A percentile compares a stretch with the other conserved stretches of the same genome.
phyloP scores from a whole-genome alignment of 2,888 invertebrate species.

The Lithosia quadra region DNA sequence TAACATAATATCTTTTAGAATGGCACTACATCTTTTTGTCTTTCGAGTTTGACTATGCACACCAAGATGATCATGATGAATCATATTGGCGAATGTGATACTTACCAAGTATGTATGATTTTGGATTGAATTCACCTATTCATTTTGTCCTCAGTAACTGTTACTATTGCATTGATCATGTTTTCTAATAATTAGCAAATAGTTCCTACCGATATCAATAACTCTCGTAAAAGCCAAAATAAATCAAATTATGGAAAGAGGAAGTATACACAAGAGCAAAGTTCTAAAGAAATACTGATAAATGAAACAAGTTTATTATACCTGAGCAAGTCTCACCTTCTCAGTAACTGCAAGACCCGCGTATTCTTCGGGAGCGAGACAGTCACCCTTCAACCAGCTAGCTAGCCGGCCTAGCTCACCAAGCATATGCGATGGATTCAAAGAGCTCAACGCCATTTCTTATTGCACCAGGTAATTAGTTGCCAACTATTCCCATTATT shows the following conservation, averaged over 20 bases:
- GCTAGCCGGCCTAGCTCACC: conserved; percentile 80
- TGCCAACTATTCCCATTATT: conserved; percentile 24
- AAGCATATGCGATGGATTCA: conserved; percentile 77
- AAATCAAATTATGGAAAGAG: no score
- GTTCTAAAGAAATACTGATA: no score
- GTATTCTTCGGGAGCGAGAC: conserved; percentile 75
- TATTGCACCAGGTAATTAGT: conserved; percentile 14
- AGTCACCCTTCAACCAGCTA: conserved; percentile 81
- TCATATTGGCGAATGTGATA: no score
- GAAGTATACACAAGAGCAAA: background rate
- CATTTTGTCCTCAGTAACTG: no score
- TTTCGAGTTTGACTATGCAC: background rate
- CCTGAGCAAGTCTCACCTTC: conserved; percentile 68
- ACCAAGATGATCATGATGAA: background rate
- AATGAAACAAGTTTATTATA: no score
- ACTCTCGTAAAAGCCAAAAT: no score
- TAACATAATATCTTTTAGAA: background rate
- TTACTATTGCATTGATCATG: no score
- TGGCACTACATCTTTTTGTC: background rate
- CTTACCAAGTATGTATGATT: no score
- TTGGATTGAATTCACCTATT: no score
- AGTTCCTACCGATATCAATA: no score
- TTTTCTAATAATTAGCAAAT: no score
- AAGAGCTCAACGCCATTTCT: conserved; percentile 76
- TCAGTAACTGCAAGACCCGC: conserved; percentile 79